phyloP scores from a whole-genome alignment of 1,140 invertebrate species.

The Drosophila neocordata region DNA sequence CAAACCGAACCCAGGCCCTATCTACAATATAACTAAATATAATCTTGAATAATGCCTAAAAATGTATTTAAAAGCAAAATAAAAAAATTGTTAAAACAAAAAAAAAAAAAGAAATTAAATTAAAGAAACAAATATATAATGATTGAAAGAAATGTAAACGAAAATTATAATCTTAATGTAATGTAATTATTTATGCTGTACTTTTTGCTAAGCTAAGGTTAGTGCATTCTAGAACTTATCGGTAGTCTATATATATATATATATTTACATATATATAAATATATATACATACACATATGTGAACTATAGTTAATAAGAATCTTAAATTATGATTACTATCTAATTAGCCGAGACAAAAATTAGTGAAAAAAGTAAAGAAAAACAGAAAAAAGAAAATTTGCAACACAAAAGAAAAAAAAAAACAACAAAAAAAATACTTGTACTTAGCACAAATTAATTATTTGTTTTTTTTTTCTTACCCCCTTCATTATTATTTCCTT shows the following conservation, averaged over 20 bases:
- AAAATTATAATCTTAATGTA: constrained; percentile 65
- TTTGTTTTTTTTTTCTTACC: constrained; percentile 57
- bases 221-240: constrained; percentile 82
- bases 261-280: constrained; percentile 15
- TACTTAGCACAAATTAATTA: constrained; percentile 77
- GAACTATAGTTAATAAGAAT: constrained; percentile 63
- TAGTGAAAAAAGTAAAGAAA: constrained; percentile 55
- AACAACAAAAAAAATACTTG: constrained; percentile 47
- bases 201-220: constrained; percentile 82
- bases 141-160: constrained; percentile 33
- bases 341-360: constrained; percentile 76
- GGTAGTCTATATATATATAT: constrained; percentile 51
- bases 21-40: constrained; percentile 1
- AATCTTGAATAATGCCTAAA: constrained; percentile 6
- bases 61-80: constrained; percentile 2
- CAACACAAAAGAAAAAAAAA: constrained; percentile 33
- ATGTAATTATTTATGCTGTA: constrained; percentile 82
- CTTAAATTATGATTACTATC: constrained; percentile 72
- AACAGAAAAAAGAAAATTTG: constrained; percentile 34
- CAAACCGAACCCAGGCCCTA: not conserved
- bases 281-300: constrained; percentile 38
- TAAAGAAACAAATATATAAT: too few relatives aligned
- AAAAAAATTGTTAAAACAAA: constrained; percentile 12
- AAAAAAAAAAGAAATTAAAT: constrained; percentile 37
- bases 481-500: constrained; percentile 25